Percentiles rank a stretch among this genome's conserved stretches.
Evolutionary conservation across 2,888 invertebrate species (phyloP).

Genomic region (Parnassius glacialis): DNA sequence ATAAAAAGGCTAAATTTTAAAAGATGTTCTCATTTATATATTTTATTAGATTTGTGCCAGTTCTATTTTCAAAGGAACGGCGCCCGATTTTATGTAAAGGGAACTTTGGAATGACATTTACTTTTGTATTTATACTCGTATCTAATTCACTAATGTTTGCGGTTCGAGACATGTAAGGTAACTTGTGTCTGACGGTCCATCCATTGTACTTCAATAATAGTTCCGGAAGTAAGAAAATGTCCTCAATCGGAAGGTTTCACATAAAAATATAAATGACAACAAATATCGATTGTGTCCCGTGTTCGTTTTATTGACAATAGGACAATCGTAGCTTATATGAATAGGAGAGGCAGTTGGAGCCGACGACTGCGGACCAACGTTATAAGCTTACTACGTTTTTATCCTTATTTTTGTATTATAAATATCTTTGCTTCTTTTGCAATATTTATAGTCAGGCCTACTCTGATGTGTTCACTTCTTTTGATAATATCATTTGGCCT

Average conservation of each 20-base stretch:
- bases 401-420: conserved; percentile 35
- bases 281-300: conserved; percentile 61
- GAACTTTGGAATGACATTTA: conserved; percentile 1
- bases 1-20: too few species aligned
- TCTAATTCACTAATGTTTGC: conserved; percentile 43
- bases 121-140: conserved; percentile 27
- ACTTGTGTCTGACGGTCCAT: conserved; percentile 41
- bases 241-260: conserved; percentile 49
- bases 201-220: conserved; percentile 49
- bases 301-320: conserved; percentile 49
- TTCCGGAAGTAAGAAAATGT: conserved; percentile 64
- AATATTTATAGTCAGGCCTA: conserved; percentile 38
- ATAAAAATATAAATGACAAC: conserved; percentile 67
- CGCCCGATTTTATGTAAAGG: background rate
- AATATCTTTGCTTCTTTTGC: conserved; percentile 45
- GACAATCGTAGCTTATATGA: conserved; percentile 49
- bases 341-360: conserved; percentile 34
- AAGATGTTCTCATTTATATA: too few species aligned
- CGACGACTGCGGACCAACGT: conserved; percentile 40
- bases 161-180: conserved; percentile 53
- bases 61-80: background rate
- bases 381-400: conserved; percentile 40
- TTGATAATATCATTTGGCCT: conserved; percentile 36
- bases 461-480: conserved; percentile 30
- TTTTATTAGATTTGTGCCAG: background rate